Conservation (phyloP, 53 echinoderm and acorn worm genomes). For the Crossaster papposus region DNA sequence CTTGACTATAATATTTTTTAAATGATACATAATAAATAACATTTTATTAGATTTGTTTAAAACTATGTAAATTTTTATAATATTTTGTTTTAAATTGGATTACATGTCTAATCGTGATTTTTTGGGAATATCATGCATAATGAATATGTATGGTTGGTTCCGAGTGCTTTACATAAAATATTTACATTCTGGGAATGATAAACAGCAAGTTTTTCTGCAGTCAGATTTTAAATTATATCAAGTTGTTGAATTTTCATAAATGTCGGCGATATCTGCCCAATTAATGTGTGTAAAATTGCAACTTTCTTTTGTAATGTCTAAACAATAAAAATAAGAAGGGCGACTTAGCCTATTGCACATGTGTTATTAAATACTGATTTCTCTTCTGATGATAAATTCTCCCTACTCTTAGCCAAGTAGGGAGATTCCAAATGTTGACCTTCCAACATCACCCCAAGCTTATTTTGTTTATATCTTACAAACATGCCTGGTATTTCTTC, state of each 20-base stretch:
- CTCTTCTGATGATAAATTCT: background rate
- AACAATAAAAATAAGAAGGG: background rate
- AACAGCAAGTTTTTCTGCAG: no score
- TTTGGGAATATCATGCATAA: slow-evolving; percentile 56
- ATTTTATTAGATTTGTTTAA: background rate
- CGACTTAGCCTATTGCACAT: background rate
- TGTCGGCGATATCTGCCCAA: background rate
- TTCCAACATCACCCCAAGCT: no score
- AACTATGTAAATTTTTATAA: background rate
- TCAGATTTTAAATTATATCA: no score
- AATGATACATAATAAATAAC: slow-evolving; percentile 25
- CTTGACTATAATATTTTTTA: slow-evolving; percentile 20
- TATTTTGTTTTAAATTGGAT: background rate
- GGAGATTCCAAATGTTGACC: background rate
- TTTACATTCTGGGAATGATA: background rate
- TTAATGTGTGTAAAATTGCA: no score
- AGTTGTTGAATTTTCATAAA: background rate
- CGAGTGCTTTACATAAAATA: slow-evolving; percentile 16
- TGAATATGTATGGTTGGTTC: slow-evolving; percentile 52
- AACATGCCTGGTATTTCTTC: no score
- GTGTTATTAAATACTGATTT: background rate
- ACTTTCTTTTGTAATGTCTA: no score
- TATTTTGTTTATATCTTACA: no score
- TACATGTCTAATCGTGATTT: slow-evolving; percentile 35
- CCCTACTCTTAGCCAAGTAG: background rate